These are phyloP conservation scores for Aphidius colemani DNA, from an alignment of 2,888 invertebrate species.

Conservation along the genomic window DNA sequence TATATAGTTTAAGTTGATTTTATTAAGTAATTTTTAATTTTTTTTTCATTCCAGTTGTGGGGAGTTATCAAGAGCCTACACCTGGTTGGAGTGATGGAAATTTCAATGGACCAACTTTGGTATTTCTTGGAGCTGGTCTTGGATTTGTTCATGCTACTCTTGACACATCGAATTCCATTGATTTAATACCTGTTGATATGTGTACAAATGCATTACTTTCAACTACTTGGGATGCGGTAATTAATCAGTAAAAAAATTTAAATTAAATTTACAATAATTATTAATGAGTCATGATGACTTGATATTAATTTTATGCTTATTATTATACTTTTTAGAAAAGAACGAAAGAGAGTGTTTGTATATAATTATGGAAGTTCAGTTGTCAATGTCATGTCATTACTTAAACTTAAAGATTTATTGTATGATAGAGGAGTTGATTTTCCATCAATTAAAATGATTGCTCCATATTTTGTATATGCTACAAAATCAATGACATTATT, in stretches of 20 bases:
- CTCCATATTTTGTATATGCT: too few species aligned
- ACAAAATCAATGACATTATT: too few species aligned
- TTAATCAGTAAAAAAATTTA: not conserved
- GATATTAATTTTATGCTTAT: not conserved
- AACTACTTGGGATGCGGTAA: conserved; percentile 40
- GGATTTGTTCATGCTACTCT: conserved; percentile 37
- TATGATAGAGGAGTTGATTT: conserved; percentile 10
- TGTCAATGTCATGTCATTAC: conserved; percentile 63
- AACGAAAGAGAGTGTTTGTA: conserved; percentile 60
- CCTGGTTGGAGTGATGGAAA: conserved; percentile 37
- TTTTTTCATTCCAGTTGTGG: conserved; percentile 34
- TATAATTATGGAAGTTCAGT: conserved; percentile 85
- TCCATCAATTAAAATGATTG: conserved; percentile 31
- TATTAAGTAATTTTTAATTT: not conserved
- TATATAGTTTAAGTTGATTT: not conserved
- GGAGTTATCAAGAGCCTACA: conserved; percentile 41
- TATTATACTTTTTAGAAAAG: not conserved
- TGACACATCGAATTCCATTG: conserved; percentile 26
- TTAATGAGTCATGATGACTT: too few species aligned
- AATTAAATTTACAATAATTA: too few species aligned
- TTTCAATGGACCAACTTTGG: conserved; percentile 34
- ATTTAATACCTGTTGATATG: conserved; percentile 45
- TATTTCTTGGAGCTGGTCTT: conserved; percentile 29
- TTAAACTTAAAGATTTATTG: conserved; percentile 22
- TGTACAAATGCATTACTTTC: conserved; percentile 42